Conservation (phyloP, 1,140 invertebrate genomes). For the Drosophila grimshawi region DNA sequence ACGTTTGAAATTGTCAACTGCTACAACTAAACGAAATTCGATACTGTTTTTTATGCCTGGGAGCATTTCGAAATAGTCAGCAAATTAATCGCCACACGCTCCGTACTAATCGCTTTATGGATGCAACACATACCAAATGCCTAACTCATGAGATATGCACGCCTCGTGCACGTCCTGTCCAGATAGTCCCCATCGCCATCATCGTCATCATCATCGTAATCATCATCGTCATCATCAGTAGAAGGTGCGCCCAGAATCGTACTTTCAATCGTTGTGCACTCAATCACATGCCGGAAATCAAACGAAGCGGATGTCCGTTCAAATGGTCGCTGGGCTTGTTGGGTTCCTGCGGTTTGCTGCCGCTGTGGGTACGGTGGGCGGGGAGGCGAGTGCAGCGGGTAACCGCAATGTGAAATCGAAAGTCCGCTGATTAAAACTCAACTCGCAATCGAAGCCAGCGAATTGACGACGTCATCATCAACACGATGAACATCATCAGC, state of each 20-base stretch:
- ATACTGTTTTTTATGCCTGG: conserved; percentile 58
- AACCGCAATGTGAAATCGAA: conserved; percentile 78
- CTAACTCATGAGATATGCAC: conserved; percentile 60
- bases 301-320: conserved; percentile 76
- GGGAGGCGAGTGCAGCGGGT: conserved; percentile 3
- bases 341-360: conserved; percentile 22
- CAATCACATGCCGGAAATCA: conserved; percentile 81
- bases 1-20: not conserved
- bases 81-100: conserved; percentile 76
- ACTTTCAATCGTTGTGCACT: conserved; percentile 73
- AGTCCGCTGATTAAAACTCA: conserved; percentile 76
- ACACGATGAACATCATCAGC: conserved; percentile 6
- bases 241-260: conserved; percentile 37
- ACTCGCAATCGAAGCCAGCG: conserved; percentile 41
- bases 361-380: conserved; percentile 12
- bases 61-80: conserved; percentile 57
- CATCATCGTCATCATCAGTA: conserved; percentile 7
- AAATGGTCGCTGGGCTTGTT: conserved; percentile 51
- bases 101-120: conserved; percentile 74
- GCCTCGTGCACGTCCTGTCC: conserved; percentile 26
- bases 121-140: conserved; percentile 43
- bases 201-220: not conserved
- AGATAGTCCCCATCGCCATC: conserved; percentile 9
- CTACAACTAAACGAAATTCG: conserved; percentile 51
- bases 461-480: conserved; percentile 16